Conservation (phyloP, 2,113 vertebrate species). For the Oryzias melastigma region DNA sequence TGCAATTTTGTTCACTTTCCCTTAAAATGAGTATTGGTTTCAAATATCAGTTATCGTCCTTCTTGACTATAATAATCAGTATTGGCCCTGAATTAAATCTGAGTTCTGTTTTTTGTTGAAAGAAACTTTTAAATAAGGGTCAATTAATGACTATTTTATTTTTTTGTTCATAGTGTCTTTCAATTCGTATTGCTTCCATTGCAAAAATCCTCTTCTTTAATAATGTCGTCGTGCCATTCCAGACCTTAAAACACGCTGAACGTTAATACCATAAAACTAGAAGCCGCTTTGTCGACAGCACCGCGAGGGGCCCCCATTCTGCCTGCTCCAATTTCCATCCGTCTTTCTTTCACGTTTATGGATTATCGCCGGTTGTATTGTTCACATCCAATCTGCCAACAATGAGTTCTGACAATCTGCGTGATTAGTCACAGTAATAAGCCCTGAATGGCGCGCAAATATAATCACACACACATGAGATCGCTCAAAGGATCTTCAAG, state of each 20-base stretch:
- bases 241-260: not conserved
- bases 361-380: slow-evolving; percentile 19
- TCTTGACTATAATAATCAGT: too few relatives aligned
- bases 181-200: too few relatives aligned
- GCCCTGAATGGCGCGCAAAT: slow-evolving; percentile 14
- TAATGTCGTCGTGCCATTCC: not conserved
- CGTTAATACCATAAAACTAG: slow-evolving; percentile 4
- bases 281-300: slow-evolving; percentile 9
- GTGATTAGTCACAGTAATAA: slow-evolving; percentile 33
- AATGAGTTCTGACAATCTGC: slow-evolving; percentile 19
- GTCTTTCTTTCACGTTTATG: slow-evolving; percentile 11
- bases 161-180: too few relatives aligned
- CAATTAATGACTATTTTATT: too few relatives aligned
- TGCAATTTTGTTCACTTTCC: too few relatives aligned
- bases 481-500: not conserved
- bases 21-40: too few relatives aligned
- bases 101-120: too few relatives aligned
- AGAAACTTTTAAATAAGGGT: too few relatives aligned
- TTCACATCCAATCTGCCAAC: slow-evolving; percentile 24
- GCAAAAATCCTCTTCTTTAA: not conserved
- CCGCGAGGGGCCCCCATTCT: not conserved
- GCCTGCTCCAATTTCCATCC: slow-evolving; percentile 17
- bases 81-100: too few relatives aligned
- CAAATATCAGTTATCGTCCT: too few relatives aligned
- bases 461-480: slow-evolving; percentile 6